phyloP scores from a whole-genome alignment of 2,113 vertebrate species.

The Carollia perspicillata region DNA sequence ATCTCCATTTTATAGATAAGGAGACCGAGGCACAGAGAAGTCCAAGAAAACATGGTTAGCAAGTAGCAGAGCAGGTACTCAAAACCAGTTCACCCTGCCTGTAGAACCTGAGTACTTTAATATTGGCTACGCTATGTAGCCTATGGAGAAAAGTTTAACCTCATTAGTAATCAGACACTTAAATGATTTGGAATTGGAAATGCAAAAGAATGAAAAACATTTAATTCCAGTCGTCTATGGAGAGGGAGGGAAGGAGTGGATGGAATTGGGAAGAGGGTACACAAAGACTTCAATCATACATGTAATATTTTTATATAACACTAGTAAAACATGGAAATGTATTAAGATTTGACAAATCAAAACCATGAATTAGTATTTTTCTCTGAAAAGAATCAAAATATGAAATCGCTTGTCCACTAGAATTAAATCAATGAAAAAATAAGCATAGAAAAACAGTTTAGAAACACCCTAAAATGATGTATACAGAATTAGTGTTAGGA shows the following conservation, averaged over 20 bases:
- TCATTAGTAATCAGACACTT: not conserved
- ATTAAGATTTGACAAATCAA: not conserved
- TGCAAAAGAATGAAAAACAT: not conserved
- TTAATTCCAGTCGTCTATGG: not conserved
- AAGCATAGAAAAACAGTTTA: not conserved
- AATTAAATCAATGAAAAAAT: constrained; percentile 10
- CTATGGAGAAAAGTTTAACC: not conserved
- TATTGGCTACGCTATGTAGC: not conserved
- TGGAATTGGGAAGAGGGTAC: not conserved
- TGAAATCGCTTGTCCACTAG: not conserved
- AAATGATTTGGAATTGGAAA: not conserved
- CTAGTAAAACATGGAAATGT: not conserved
- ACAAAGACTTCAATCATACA: not conserved
- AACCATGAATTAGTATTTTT: not conserved
- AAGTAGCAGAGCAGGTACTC: not conserved
- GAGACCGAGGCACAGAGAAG: not conserved
- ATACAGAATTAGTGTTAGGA: not conserved
- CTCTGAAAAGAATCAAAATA: not conserved
- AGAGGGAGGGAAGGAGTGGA: not conserved
- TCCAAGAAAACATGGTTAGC: not conserved
- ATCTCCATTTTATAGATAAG: not conserved
- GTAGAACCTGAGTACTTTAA: not conserved
- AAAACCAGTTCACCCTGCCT: not conserved
- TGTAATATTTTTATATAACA: not conserved
- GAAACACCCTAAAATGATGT: not conserved